A percentile compares a stretch with the other conserved stretches of the same genome.
phyloP scores from a whole-genome alignment of 2,888 invertebrate species.

The Meloe dianella region DNA sequence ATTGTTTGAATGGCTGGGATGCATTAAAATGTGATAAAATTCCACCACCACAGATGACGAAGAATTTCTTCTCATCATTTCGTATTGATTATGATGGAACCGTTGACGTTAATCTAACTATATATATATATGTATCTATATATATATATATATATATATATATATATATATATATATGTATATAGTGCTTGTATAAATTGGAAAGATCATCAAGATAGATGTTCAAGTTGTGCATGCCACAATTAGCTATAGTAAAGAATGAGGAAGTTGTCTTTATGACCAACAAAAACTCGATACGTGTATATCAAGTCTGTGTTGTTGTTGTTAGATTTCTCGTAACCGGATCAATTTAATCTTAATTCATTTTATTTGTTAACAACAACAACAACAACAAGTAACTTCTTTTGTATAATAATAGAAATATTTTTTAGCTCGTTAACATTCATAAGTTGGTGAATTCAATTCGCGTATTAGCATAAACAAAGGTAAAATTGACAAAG shows the following conservation, averaged over 20 bases:
- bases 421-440: background rate
- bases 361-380: background rate
- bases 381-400: too few relatives aligned
- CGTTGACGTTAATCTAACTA: background rate
- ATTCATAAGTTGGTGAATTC: background rate
- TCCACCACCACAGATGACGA: background rate
- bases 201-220: conserved; percentile 7
- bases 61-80: background rate
- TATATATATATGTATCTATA: background rate
- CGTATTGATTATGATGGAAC: background rate
- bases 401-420: background rate
- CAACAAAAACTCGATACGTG: conserved; percentile 6
- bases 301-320: conserved; percentile 1
- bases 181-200: background rate
- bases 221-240: conserved; percentile 7
- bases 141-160: background rate
- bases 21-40: conserved; percentile 29
- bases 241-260: conserved; percentile 7
- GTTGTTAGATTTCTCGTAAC: background rate
- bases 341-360: background rate
- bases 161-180: background rate
- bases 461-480: conserved; percentile 21
- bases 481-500: conserved; percentile 24
- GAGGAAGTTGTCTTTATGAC: background rate
- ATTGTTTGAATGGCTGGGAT: conserved; percentile 24